Evolutionary conservation across 1,140 invertebrate species (phyloP), one percentile per base, ranked within the genome.

Genomic region (Neuroterus valhalla): DNA sequence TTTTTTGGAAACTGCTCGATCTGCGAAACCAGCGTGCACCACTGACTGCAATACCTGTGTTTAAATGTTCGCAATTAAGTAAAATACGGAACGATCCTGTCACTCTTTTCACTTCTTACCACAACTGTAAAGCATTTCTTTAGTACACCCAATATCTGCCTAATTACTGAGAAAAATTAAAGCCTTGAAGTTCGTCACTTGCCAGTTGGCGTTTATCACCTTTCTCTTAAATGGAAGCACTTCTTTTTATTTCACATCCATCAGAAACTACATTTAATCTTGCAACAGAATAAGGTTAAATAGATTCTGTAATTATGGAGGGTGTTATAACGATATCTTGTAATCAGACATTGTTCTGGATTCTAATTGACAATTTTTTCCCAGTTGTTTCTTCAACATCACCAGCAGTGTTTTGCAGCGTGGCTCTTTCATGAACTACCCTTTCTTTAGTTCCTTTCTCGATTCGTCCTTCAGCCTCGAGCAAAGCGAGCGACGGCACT

Each of bases 1-100:
- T 88, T 38, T 86, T 84, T 77, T 77, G 83, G 81, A 86, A 86
- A 87, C 75, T 75, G 48, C 70, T 68, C 68, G 52, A 70, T 66
- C 71, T 69, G 68, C 69, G 44, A 52, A 68, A 44, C 10, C 45
- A 43, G 17, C 62, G 55, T 52, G 55, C 55, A 62, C 23, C 55
- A 38, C 52, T 21, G 10, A 26, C 52, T 55, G 31, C 55, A 62
- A 62, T 38, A 38, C 55, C 55, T 62, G 55, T 62, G 55, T 62
- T 62, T 62, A 62, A 62, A 62, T 62, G 55, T 62, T 62, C 31
- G 55, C 55, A 62, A 62, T 62, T 62, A 62, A 62, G 15, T 38
- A 38, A 62, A 62, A 62, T 14, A 62, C 55, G 26, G 31, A 62
- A 38, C 21, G 4, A 15, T 31, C 55, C 55, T 62, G 55, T 62